A percentile compares a stretch with the other conserved stretches of the same genome.
Conservation (phyloP, 2,113 vertebrate genomes). For the Nothobranchius furzeri region DNA sequence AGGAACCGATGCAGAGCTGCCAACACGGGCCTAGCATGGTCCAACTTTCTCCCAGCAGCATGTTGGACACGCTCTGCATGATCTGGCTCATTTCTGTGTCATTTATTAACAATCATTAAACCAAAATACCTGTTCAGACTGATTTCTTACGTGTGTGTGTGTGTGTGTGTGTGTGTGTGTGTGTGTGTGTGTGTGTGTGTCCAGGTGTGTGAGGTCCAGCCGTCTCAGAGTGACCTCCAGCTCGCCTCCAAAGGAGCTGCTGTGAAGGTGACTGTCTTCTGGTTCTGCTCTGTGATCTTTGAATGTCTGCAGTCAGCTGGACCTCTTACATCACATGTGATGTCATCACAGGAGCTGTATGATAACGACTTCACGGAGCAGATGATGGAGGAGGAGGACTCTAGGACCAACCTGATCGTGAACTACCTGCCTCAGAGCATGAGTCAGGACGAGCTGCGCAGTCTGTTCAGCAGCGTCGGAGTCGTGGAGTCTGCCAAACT, state of each 20-base stretch:
- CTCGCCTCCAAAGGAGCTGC: conserved; percentile 57
- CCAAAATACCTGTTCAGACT: too few species aligned
- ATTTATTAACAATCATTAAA: too few species aligned
- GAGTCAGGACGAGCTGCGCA: conserved; percentile 95
- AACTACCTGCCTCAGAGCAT: conserved; percentile 99
- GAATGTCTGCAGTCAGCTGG: too few species aligned
- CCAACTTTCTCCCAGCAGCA: too few species aligned
- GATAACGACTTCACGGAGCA: conserved; percentile 93
- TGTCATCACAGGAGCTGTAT: conserved; percentile 76
- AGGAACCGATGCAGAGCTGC: too few species aligned
- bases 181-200: conserved; percentile 6
- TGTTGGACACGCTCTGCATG: too few species aligned
- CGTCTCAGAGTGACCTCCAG: conserved; percentile 69
- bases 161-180: too few species aligned
- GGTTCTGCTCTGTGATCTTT: neutral
- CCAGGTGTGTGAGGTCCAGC: conserved; percentile 82
- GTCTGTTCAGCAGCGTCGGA: conserved; percentile 94
- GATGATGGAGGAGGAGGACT: conserved; percentile 93
- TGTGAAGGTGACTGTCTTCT: conserved; percentile 61
- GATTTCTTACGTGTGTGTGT: too few species aligned
- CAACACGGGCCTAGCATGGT: too few species aligned
- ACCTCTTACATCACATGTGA: neutral
- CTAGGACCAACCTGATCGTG: conserved; percentile 94
- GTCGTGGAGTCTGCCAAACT: conserved; percentile 96
- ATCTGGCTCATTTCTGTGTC: too few species aligned